Evolutionary conservation across 2,888 invertebrate species (phyloP).

Genomic region (Ophion slaviceki): DNA sequence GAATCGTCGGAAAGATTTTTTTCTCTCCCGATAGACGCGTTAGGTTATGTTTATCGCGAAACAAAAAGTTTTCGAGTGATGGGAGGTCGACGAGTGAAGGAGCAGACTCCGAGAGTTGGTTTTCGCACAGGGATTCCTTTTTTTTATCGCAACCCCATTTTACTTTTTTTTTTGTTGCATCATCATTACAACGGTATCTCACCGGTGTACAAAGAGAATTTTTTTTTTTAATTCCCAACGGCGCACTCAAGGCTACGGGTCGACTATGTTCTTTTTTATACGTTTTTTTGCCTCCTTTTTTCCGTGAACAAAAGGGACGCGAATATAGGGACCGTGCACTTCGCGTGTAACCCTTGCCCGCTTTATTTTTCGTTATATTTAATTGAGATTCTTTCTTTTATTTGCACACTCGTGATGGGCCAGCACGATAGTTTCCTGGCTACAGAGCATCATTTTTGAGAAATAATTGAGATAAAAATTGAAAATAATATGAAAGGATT

Average conservation of each 20-base stretch:
- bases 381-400: not conserved
- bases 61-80: slow-evolving; percentile 26
- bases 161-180: slow-evolving; percentile 24
- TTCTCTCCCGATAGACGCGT: not conserved
- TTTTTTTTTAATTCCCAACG: slow-evolving; percentile 37
- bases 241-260: slow-evolving; percentile 24
- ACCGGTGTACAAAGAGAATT: slow-evolving; percentile 41
- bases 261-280: slow-evolving; percentile 18
- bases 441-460: too few relatives aligned
- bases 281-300: slow-evolving; percentile 22
- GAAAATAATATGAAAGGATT: too few relatives aligned
- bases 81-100: slow-evolving; percentile 5
- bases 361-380: slow-evolving; percentile 10
- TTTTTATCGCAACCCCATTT: slow-evolving; percentile 24
- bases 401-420: too few relatives aligned
- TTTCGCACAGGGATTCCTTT: slow-evolving; percentile 7
- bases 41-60: slow-evolving; percentile 10
- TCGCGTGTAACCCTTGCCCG: not conserved
- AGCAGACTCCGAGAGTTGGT: slow-evolving; percentile 1
- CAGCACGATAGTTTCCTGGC: too few relatives aligned
- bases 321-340: slow-evolving; percentile 31
- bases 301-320: slow-evolving; percentile 23
- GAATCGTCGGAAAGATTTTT: slow-evolving; percentile 1
- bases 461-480: too few relatives aligned
- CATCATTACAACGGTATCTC: slow-evolving; percentile 27